phyloP scores from a whole-genome alignment of 2,888 invertebrate species.

The Idaea biselata region DNA sequence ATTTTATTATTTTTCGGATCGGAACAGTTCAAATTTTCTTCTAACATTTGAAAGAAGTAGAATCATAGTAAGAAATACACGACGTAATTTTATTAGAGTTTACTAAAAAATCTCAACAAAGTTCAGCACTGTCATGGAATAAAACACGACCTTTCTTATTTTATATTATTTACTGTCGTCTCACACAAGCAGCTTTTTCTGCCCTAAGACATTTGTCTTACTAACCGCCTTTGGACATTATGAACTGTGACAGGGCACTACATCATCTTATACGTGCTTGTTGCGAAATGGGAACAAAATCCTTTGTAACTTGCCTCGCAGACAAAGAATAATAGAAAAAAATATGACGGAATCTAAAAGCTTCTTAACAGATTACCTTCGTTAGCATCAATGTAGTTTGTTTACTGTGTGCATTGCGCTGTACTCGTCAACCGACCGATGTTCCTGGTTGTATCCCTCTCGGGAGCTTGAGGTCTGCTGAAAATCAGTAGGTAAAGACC shows the following conservation, averaged over 20 bases:
- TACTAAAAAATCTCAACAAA: background rate
- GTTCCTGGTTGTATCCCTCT: background rate
- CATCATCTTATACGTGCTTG: conserved; percentile 36
- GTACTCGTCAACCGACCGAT: too few relatives aligned
- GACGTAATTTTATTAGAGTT: too few relatives aligned
- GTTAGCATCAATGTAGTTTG: background rate
- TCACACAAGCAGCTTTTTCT: conserved; percentile 4
- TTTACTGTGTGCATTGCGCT: background rate
- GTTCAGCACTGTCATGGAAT: background rate
- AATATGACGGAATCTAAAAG: conserved; percentile 6
- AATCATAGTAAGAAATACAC: too few relatives aligned
- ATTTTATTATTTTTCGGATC: too few relatives aligned
- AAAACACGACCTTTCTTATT: background rate
- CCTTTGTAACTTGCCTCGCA: conserved; percentile 14
- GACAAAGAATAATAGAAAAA: conserved; percentile 17
- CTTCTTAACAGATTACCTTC: conserved; percentile 1
- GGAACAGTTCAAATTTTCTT: too few relatives aligned
- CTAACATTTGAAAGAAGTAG: too few relatives aligned
- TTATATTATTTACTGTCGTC: conserved; percentile 5
- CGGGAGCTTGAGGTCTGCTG: too few relatives aligned
- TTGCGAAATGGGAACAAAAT: conserved; percentile 27
- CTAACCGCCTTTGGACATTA: conserved; percentile 37
- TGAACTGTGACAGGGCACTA: conserved; percentile 38
- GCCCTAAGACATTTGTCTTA: conserved; percentile 34
- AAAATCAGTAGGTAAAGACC: too few relatives aligned